phyloP scores from a whole-genome alignment of 2,888 invertebrate genomes.

The Netelia virgata region DNA sequence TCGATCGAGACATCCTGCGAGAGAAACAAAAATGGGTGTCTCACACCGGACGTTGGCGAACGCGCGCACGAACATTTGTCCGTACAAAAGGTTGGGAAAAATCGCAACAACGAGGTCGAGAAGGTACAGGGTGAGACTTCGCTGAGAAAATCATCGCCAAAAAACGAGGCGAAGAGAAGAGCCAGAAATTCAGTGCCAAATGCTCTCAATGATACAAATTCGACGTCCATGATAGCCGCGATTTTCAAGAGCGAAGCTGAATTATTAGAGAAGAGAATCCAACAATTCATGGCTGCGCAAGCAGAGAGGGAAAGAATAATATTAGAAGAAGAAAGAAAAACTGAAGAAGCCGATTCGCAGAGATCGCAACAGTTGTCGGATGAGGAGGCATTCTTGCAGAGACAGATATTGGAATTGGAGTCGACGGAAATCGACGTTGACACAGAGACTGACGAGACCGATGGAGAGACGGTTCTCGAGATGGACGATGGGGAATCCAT shows the following conservation, averaged over 20 bases:
- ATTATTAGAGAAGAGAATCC: constrained; percentile 83
- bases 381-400: constrained; percentile 91
- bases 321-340: constrained; percentile 83
- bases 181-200: constrained; percentile 59
- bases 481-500: constrained; percentile 80
- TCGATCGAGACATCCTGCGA: constrained; percentile 82
- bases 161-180: constrained; percentile 69
- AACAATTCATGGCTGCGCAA: constrained; percentile 84
- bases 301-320: constrained; percentile 84
- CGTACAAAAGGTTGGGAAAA: constrained; percentile 76
- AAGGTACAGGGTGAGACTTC: constrained; percentile 75
- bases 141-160: constrained; percentile 59
- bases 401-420: constrained; percentile 91
- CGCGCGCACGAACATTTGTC: constrained; percentile 73
- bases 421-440: constrained; percentile 91
- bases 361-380: constrained; percentile 89
- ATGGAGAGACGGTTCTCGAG: constrained; percentile 88
- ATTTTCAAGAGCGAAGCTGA: constrained; percentile 83
- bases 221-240: constrained; percentile 83
- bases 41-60: constrained; percentile 76
- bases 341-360: constrained; percentile 90
- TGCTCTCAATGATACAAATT: constrained; percentile 77
- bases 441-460: constrained; percentile 93
- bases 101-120: constrained; percentile 75
- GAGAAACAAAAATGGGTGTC: constrained; percentile 77